Evolutionary conservation across 2,888 invertebrate genomes (phyloP).

Genomic region (Ormyrus thymus): DNA sequence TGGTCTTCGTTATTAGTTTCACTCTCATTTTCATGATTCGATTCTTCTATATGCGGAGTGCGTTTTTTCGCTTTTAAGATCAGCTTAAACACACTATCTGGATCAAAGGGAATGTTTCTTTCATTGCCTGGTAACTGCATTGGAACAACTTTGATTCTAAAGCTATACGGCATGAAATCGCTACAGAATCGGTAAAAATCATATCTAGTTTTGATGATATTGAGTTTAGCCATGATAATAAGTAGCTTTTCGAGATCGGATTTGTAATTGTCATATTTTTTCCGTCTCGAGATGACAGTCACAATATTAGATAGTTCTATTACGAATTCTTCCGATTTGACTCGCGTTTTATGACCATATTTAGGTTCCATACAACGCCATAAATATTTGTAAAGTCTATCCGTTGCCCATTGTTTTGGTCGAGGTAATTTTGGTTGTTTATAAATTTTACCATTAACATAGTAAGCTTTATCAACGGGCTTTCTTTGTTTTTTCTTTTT

Average conservation of each 20-base stretch:
- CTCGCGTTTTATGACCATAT: slow-evolving; percentile 59
- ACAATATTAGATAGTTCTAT: slow-evolving; percentile 56
- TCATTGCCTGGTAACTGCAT: slow-evolving; percentile 67
- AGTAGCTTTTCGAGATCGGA: slow-evolving; percentile 62
- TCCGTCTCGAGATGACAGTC: slow-evolving; percentile 58
- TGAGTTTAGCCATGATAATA: slow-evolving; percentile 65
- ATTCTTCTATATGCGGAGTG: no score
- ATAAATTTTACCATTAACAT: slow-evolving; percentile 67
- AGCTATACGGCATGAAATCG: slow-evolving; percentile 67
- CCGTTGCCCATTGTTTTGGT: slow-evolving; percentile 67
- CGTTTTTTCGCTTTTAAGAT: slow-evolving; percentile 51
- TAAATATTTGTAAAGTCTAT: slow-evolving; percentile 65
- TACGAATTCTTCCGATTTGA: slow-evolving; percentile 66
- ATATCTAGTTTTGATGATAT: slow-evolving; percentile 62
- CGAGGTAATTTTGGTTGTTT: slow-evolving; percentile 64
- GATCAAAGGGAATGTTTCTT: slow-evolving; percentile 65
- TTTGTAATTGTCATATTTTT: slow-evolving; percentile 64
- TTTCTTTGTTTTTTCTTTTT: slow-evolving; percentile 41
- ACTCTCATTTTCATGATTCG: no score
- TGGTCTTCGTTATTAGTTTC: no score
- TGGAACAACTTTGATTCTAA: slow-evolving; percentile 67
- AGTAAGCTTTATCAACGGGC: slow-evolving; percentile 62
- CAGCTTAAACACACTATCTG: slow-evolving; percentile 57
- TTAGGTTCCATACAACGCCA: slow-evolving; percentile 66
- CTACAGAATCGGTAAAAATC: slow-evolving; percentile 69